Base-by-base conservation (phyloP, 2,797 vertebrate genomes). In the Chiloscyllium punctatum region DNA sequence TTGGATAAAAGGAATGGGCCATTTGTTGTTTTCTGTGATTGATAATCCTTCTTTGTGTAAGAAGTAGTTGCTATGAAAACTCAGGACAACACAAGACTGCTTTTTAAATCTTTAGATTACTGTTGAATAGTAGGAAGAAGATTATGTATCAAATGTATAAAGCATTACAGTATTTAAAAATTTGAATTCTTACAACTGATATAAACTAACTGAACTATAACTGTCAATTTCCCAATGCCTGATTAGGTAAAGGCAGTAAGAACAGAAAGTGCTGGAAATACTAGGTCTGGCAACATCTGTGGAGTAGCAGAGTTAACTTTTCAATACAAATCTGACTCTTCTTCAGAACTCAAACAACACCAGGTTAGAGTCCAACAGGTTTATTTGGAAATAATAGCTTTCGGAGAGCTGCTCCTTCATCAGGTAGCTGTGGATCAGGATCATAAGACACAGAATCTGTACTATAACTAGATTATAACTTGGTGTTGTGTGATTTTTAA, bases 1-100 rank as follows among this genome's bases (percentile, higher is more conserved):
- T 94, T 79, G 96, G 69, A 97, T 96, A 96, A 97, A 97, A 97
- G 97, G 96, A 96, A 96, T 94, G 94, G 51, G 96, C 96, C 96
- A 96, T 96, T 96, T 97, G 97, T 97, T 97, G 97, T 97, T 97
- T 97, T 97, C 96, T 72, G n/a, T 95, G 95, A 95, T 95, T 96
- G 96, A 95, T 95, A 96, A 96, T 94, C 94, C 94, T 74, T 94
- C 72, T 51, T 53, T 27, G 13, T 71, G 94, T 71, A 74, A 94
- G 62, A 42, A 25, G 62, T 37, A 92, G 90, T 92, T n/a, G 66
- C 62, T 92, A 92, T 68, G n/a, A 92, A 84, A 42, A 37, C 66
- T 92, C 62, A 68, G 90, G 62, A 62, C 68, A n/a, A 57, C 30
- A 30, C 30, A 30, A 42, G n/a, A 69, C 90, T 42, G 13, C n/a